These are phyloP conservation scores for Drosophila barbarae DNA, from an alignment of 2,888 invertebrate genomes.

Conservation along the genomic window DNA sequence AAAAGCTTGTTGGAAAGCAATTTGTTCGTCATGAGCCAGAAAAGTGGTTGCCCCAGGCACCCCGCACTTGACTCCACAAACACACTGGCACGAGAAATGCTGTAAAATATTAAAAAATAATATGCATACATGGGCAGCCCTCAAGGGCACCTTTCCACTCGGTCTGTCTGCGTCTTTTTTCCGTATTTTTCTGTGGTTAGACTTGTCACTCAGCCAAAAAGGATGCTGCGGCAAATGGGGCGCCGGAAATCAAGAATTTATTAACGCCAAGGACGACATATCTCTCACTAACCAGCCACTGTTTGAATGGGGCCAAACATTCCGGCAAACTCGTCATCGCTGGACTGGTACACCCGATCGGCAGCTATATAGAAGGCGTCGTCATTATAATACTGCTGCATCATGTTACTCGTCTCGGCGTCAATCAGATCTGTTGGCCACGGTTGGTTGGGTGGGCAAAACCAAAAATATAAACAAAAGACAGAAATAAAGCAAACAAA, in stretches of 20 bases:
- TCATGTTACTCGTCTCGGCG: constrained; percentile 74
- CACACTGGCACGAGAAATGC: constrained; percentile 44
- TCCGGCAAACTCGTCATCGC: constrained; percentile 79
- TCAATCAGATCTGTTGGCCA: constrained; percentile 73
- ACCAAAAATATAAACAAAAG: constrained; percentile 33
- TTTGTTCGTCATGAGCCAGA: constrained; percentile 67
- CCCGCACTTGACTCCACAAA: constrained; percentile 41
- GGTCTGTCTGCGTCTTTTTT: constrained; percentile 1
- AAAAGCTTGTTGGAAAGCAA: constrained; percentile 64
- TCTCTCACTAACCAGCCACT: constrained; percentile 77
- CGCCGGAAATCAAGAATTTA: not conserved
- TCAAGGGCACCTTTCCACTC: constrained; percentile 20
- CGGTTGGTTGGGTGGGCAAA: not conserved
- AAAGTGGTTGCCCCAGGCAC: constrained; percentile 51
- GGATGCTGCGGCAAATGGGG: not conserved
- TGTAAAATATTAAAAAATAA: constrained; percentile 65
- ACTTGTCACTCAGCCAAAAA: constrained; percentile 14
- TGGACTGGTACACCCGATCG: constrained; percentile 79
- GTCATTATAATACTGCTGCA: constrained; percentile 79
- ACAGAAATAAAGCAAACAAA: constrained; percentile 19
- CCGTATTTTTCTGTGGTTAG: constrained; percentile 1
- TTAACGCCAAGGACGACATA: not conserved
- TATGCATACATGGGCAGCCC: constrained; percentile 53
- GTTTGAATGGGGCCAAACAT: constrained; percentile 79
- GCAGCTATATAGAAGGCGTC: constrained; percentile 79